Conservation (phyloP, 2,113 vertebrate species). For the Sceloporus tristichus region DNA sequence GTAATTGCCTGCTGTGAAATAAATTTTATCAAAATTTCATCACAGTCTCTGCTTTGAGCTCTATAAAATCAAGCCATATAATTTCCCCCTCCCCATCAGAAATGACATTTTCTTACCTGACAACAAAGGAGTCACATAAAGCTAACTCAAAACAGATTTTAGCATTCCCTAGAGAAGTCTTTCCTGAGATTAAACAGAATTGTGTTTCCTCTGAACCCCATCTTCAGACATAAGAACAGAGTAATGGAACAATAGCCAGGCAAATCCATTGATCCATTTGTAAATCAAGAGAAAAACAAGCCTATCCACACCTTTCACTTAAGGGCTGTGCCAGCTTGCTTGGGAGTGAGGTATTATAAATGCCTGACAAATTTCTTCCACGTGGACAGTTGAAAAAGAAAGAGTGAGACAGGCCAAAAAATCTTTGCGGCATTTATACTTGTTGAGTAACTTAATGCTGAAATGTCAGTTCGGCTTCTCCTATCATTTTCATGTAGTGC, state of each 20-base stretch:
- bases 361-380: not conserved
- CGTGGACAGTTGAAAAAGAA: slow-evolving; percentile 18
- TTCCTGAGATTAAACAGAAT: no score
- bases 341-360: not conserved
- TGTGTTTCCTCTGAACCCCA: no score
- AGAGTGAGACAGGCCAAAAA: not conserved
- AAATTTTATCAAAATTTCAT: not conserved
- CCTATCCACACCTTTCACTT: not conserved
- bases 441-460: not conserved
- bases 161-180: not conserved
- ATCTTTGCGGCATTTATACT: not conserved
- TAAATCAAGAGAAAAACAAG: not conserved
- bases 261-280: not conserved
- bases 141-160: slow-evolving; percentile 9
- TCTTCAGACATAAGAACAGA: no score
- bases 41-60: not conserved
- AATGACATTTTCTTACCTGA: slow-evolving; percentile 18
- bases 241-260: no score
- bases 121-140: slow-evolving; percentile 4
- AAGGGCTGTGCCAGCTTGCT: not conserved
- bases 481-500: slow-evolving; percentile 25
- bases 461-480: not conserved
- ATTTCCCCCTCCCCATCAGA: not conserved
- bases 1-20: slow-evolving; percentile 1
- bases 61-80: slow-evolving; percentile 35